These are phyloP conservation scores for Synanceia verrucosa DNA, from an alignment of 2,797 vertebrate genomes.

Conservation along the genomic window DNA sequence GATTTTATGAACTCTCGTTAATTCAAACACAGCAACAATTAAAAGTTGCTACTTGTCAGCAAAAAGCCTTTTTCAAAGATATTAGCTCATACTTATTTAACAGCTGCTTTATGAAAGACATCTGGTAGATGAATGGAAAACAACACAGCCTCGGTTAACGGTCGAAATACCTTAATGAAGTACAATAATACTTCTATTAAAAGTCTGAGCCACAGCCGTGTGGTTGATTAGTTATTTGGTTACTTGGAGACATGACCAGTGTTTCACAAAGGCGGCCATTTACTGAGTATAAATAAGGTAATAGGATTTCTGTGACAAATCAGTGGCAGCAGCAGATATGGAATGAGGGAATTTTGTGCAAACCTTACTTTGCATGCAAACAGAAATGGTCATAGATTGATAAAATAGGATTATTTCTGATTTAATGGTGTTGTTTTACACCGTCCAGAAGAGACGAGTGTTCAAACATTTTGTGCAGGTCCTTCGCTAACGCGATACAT, in stretches of 20 bases:
- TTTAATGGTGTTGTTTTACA: constrained; percentile 46
- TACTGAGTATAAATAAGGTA: constrained; percentile 64
- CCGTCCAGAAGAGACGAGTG: constrained; percentile 34
- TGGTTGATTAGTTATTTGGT: constrained; percentile 73
- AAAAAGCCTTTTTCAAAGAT: constrained; percentile 45
- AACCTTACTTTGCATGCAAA: constrained; percentile 44
- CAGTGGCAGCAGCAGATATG: constrained; percentile 48
- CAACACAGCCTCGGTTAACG: constrained; percentile 52
- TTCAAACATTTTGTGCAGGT: constrained; percentile 39
- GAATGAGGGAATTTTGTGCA: constrained; percentile 50
- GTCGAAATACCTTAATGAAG: constrained; percentile 68
- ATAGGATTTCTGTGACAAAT: constrained; percentile 59
- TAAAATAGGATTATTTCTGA: constrained; percentile 56
- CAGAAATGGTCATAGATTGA: constrained; percentile 39
- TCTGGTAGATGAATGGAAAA: constrained; percentile 69
- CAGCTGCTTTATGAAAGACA: constrained; percentile 66
- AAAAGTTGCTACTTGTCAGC: constrained; percentile 47
- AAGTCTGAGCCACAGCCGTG: constrained; percentile 71
- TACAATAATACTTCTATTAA: constrained; percentile 72
- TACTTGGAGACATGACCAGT: constrained; percentile 63
- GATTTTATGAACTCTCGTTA: constrained; percentile 50
- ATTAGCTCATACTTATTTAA: constrained; percentile 65
- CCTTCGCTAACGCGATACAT: constrained; percentile 41
- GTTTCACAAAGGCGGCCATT: constrained; percentile 66
- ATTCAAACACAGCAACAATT: constrained; percentile 64